Percentiles rank a stretch among this genome's conserved stretches.
Conservation (phyloP, 2,797 vertebrate genomes). For the Momotus momota region DNA sequence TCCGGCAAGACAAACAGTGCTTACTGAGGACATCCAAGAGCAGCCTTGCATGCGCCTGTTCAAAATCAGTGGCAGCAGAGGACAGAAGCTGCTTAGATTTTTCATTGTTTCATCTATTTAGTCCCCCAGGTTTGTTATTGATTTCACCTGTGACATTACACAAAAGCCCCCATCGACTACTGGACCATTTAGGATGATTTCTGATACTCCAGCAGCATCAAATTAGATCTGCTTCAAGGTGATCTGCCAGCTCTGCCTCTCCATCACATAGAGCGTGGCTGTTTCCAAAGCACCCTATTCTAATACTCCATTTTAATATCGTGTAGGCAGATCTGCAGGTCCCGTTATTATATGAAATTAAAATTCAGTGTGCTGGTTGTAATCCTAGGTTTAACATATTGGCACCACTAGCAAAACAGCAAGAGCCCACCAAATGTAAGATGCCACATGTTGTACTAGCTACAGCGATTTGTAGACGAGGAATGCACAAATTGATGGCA, state of each 20-base stretch:
- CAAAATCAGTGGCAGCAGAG: neutral
- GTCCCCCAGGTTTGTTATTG: neutral
- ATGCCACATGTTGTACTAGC: neutral
- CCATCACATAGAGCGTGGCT: neutral
- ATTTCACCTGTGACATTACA: neutral
- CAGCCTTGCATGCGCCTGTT: fast-evolving
- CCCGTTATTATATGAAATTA: neutral
- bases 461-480: neutral
- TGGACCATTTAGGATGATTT: neutral
- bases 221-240: slow-evolving; percentile 24
- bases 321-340: neutral
- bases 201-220: neutral
- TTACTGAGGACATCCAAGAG: neutral
- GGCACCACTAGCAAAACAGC: neutral
- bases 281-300: neutral
- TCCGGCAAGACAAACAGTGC: neutral
- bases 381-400: neutral
- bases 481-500: slow-evolving; percentile 19
- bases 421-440: neutral
- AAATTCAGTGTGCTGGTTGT: slow-evolving; percentile 3
- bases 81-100: neutral
- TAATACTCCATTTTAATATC: neutral
- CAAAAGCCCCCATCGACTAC: neutral
- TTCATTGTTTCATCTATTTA: neutral
- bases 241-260: slow-evolving; percentile 5